phyloP scores from a whole-genome alignment of 2,113 vertebrate genomes.

The Electrona antarctica region DNA sequence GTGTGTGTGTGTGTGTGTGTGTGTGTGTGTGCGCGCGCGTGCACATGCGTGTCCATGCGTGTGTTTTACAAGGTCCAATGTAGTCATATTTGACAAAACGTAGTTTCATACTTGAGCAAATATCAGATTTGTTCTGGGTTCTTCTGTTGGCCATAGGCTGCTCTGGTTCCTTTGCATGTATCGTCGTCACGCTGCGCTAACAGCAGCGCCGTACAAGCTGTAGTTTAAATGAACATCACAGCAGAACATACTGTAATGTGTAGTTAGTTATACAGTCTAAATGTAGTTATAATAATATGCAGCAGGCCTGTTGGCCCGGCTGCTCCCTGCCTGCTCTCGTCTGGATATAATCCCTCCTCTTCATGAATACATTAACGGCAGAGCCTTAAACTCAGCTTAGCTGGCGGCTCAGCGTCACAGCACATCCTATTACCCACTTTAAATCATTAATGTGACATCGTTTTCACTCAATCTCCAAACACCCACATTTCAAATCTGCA shows the following conservation, averaged over 20 bases:
- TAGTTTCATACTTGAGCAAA: no score
- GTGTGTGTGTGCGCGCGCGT: conserved; percentile 9
- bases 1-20: background rate
- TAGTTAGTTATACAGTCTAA: conserved; percentile 29
- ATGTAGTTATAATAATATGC: conserved; percentile 57
- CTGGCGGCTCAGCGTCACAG: conserved; percentile 80
- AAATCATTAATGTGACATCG: conserved; percentile 85
- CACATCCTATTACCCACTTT: conserved; percentile 86
- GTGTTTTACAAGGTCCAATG: no score
- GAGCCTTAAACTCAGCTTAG: conserved; percentile 80
- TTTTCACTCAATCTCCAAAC: conserved; percentile 81
- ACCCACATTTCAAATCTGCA: conserved; percentile 74
- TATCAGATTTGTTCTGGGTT: no score
- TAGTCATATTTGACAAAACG: no score
- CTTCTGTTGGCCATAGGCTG: no score
- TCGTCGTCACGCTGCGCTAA: no score
- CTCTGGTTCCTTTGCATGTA: no score
- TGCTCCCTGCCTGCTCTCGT: conserved; percentile 69
- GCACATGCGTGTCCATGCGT: background rate
- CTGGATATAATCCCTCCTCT: conserved; percentile 81
- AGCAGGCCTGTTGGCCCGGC: conserved; percentile 68
- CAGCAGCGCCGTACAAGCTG: no score
- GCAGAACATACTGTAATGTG: background rate
- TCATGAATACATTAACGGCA: conserved; percentile 83
- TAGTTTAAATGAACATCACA: no score